Conservation (phyloP, 2,113 vertebrate genomes). For the Cyprinus carpio region DNA sequence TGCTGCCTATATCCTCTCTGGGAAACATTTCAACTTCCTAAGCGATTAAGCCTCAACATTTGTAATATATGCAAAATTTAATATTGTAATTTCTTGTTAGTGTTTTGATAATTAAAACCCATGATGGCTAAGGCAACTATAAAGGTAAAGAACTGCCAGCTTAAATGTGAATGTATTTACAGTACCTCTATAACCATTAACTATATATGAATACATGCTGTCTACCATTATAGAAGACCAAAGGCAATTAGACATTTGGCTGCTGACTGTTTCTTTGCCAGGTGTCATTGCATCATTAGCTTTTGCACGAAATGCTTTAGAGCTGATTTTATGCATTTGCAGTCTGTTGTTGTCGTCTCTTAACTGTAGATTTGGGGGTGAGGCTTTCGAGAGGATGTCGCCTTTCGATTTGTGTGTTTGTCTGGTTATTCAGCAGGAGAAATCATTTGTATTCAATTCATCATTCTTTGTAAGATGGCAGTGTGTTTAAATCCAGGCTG, state of each 20-base stretch:
- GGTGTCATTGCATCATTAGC: constrained; percentile 12
- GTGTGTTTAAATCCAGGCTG: constrained; percentile 56
- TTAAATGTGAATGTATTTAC: neutral
- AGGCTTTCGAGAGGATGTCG: neutral
- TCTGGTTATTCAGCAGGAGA: constrained; percentile 44
- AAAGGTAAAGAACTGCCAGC: neutral
- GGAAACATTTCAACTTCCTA: neutral
- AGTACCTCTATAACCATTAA: neutral
- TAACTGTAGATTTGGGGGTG: neutral
- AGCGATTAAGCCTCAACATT: neutral
- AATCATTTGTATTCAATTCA: constrained; percentile 56
- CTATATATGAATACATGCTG: constrained; percentile 9
- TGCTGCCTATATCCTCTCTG: neutral
- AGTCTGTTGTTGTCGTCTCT: constrained; percentile 6
- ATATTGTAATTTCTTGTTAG: neutral
- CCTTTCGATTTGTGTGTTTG: constrained; percentile 22
- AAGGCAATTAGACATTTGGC: constrained; percentile 5
- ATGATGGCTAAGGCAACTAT: neutral
- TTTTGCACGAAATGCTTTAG: neutral
- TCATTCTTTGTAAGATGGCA: constrained; percentile 52
- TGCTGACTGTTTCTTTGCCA: neutral
- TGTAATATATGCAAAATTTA: neutral
- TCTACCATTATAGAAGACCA: constrained; percentile 5
- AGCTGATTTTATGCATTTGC: constrained; percentile 9
- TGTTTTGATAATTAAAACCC: neutral